Conservation (phyloP, 2,113 vertebrate genomes). For the Leucosticte australis region DNA sequence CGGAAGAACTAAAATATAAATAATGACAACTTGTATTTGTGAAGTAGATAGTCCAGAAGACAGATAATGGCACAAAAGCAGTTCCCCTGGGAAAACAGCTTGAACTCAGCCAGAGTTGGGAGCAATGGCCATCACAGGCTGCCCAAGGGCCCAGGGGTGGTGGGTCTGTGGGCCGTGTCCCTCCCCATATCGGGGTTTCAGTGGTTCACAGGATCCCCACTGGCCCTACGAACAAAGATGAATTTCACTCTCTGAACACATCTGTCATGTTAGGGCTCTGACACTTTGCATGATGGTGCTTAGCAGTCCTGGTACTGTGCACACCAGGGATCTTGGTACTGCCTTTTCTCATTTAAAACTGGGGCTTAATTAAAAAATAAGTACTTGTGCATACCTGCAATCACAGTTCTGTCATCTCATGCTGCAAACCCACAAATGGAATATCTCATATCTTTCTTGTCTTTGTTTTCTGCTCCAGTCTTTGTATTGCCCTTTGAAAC, state of each 20-base stretch:
- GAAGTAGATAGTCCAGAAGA: background rate
- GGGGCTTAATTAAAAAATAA: background rate
- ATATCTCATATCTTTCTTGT: background rate
- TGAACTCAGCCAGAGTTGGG: rapidly evolving
- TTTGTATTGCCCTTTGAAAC: background rate
- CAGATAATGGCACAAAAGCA: background rate
- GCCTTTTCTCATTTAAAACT: background rate
- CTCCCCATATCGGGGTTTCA: background rate
- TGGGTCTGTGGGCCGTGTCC: background rate
- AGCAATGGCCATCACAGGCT: rapidly evolving
- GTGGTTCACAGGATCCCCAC: background rate
- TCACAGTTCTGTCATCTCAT: background rate
- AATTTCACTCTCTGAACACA: conserved; percentile 21
- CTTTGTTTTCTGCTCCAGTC: background rate
- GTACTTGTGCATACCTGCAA: background rate
- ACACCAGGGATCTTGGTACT: background rate
- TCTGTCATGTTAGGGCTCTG: conserved; percentile 12
- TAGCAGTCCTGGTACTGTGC: background rate
- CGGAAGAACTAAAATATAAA: background rate
- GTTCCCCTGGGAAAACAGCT: background rate
- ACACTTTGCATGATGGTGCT: background rate
- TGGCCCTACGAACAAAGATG: conserved; percentile 15
- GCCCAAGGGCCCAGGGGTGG: background rate
- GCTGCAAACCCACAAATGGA: background rate
- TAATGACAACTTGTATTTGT: background rate